Percentiles rank a stretch among this genome's conserved stretches.
Evolutionary conservation across 2,113 vertebrate genomes (phyloP).

Genomic region (Muntiacus reevesi): DNA sequence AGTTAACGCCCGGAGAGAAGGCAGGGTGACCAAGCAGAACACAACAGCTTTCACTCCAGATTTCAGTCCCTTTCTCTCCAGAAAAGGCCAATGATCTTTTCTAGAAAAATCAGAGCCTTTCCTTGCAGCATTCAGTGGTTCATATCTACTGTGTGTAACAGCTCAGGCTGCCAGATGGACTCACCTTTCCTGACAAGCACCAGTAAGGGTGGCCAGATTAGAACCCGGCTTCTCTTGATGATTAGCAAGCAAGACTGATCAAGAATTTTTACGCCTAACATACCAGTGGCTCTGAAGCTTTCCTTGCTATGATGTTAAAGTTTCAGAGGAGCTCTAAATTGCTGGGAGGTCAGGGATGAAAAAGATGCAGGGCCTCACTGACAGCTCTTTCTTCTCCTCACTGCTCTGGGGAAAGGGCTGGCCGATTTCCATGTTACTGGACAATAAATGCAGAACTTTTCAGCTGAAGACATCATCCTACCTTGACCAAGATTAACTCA

Average conservation of each 20-base stretch:
- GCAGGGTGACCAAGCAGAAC: neutral
- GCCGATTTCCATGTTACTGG: neutral
- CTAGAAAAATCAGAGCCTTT: neutral
- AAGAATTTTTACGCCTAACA: neutral
- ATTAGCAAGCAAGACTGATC: neutral
- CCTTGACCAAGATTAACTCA: neutral
- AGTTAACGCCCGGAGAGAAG: neutral
- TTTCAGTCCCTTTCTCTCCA: neutral
- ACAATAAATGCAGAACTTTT: neutral
- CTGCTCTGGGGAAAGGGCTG: neutral
- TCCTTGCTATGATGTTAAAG: neutral
- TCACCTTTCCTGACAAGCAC: neutral
- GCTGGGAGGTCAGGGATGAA: neutral
- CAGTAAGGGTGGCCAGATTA: neutral
- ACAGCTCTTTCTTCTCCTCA: neutral
- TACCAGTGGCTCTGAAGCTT: neutral
- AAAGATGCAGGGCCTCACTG: neutral
- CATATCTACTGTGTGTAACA: neutral
- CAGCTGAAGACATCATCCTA: neutral
- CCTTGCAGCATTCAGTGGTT: neutral
- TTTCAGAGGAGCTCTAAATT: neutral
- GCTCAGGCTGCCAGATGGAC: neutral
- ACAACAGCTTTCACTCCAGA: neutral
- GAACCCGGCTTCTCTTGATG: neutral
- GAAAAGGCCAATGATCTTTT: neutral